Base-by-base conservation (phyloP, 2,888 invertebrate genomes). In the Limnephilus marmoratus region DNA sequence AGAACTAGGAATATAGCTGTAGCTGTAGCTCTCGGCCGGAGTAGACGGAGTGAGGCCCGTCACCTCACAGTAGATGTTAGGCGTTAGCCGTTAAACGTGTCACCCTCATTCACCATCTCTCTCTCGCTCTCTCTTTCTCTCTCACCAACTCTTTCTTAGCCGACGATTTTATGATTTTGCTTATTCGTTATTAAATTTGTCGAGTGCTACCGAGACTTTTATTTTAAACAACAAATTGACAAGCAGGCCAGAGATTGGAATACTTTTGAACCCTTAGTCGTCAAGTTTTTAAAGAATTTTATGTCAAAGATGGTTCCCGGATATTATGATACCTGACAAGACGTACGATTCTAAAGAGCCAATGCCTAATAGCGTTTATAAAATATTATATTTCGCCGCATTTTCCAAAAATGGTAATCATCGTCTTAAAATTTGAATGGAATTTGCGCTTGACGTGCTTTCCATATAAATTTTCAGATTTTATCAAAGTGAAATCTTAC, bases 131-230 rank as follows among this genome's bases (percentile, higher is more conserved):
- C n/a, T 29, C 2, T 4, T 31, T 13, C 29, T 83, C 34, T 83
- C 2, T 34, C 41, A 31, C 34, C 41, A 85, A 85, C 85, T 37
- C 18, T 24, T 34, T 41, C 18, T 18, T 31, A 13, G 29, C 29
- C 34, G 29, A 34, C 24, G 4, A 85, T 85, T n/a, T n/a, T 86
- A 29, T 86, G 49, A 53, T 86, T 86, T 13, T 53, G n/a, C 49
- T 86, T 45, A 53, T 45, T 11, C 45, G 41, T n/a, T 45, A 86
- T 86, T 86, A 45, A 86, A 49, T 86, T 86, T 45, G 13, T 85
- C 34, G 29, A 34, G 18, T 82, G 34, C 18, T 68, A 24, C 24
- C 68, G 68, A 68, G 68, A 24, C 24, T 68, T 68, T 68, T 68
- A 68, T 24, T 68, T 68, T 68, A 68, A 5, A 68, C 68, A 68